A percentile compares a stretch with the other conserved stretches of the same genome.
These are phyloP conservation scores for Hemitrygon akajei DNA, from an alignment of 2,797 vertebrate species.

Conservation along the genomic window DNA sequence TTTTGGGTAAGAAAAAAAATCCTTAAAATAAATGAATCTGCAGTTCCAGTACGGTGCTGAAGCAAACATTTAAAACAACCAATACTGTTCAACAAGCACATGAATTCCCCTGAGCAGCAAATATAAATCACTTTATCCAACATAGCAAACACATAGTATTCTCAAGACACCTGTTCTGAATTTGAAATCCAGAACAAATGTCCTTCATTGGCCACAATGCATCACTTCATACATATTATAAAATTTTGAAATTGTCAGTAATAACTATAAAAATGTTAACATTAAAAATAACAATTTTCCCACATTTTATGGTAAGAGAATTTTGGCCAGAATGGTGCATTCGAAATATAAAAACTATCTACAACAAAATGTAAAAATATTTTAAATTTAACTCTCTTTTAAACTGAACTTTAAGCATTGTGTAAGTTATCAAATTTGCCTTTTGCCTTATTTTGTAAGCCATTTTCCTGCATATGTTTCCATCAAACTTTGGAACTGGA, in stretches of 20 bases:
- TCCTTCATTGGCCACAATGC: neutral
- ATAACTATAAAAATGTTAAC: too few relatives aligned
- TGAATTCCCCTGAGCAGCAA: neutral
- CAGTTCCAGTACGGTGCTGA: neutral
- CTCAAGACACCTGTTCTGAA: neutral
- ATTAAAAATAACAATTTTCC: too few relatives aligned
- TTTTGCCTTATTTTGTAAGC: neutral
- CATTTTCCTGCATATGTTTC: neutral
- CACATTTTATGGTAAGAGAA: neutral
- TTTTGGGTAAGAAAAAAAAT: neutral
- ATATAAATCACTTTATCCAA: neutral
- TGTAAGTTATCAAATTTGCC: neutral
- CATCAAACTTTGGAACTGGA: neutral
- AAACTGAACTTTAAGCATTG: too few relatives aligned
- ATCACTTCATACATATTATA: neutral
- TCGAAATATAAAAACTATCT: neutral
- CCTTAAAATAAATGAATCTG: neutral
- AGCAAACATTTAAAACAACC: neutral
- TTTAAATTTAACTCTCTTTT: neutral
- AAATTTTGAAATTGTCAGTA: too few relatives aligned
- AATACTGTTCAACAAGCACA: neutral
- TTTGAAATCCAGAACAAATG: slow-evolving; percentile 5
- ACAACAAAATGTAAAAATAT: neutral
- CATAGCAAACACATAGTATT: neutral
- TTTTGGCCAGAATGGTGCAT: too few relatives aligned